phyloP scores from a whole-genome alignment of 1,140 invertebrate species.

The Drosophila auraria region DNA sequence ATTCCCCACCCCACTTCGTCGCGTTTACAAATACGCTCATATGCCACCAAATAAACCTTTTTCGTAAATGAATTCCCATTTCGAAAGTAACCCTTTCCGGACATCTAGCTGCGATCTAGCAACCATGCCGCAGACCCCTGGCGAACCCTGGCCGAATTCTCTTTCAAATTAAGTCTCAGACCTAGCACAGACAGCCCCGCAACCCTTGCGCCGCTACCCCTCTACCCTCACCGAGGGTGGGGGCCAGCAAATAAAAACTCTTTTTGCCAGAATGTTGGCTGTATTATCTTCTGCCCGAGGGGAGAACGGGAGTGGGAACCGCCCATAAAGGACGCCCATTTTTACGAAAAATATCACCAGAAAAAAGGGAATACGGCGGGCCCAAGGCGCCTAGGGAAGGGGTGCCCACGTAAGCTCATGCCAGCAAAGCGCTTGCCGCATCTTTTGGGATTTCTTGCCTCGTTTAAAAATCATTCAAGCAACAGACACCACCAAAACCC shows the following conservation, averaged over 20 bases:
- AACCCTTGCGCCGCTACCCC: slow-evolving; percentile 22
- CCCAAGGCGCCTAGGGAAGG: slow-evolving; percentile 29
- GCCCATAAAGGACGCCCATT: slow-evolving; percentile 64
- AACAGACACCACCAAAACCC: slow-evolving; percentile 75
- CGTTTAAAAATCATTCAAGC: slow-evolving; percentile 84
- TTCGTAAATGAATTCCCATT: slow-evolving; percentile 44
- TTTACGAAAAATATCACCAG: slow-evolving; percentile 60
- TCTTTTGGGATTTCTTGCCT: slow-evolving; percentile 83
- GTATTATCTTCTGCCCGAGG: slow-evolving; percentile 66
- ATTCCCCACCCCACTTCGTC: neutral
- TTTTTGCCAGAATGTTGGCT: slow-evolving; percentile 59
- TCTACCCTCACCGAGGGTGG: slow-evolving; percentile 12
- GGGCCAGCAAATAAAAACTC: slow-evolving; percentile 59
- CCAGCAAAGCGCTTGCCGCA: slow-evolving; percentile 78
- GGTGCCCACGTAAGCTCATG: slow-evolving; percentile 70
- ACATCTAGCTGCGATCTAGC: slow-evolving; percentile 43
- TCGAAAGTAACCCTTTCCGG: slow-evolving; percentile 37
- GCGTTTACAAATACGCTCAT: neutral
- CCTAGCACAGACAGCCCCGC: slow-evolving; percentile 14
- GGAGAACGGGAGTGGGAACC: slow-evolving; percentile 24
- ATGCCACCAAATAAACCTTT: slow-evolving; percentile 28
- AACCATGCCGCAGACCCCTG: neutral
- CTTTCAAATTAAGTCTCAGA: slow-evolving; percentile 50
- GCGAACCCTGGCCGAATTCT: slow-evolving; percentile 12
- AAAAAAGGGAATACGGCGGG: slow-evolving; percentile 36